A percentile compares a stretch with the other conserved stretches of the same genome.
phyloP scores from a whole-genome alignment of 1,140 invertebrate species.

The Idris sp. region DNA sequence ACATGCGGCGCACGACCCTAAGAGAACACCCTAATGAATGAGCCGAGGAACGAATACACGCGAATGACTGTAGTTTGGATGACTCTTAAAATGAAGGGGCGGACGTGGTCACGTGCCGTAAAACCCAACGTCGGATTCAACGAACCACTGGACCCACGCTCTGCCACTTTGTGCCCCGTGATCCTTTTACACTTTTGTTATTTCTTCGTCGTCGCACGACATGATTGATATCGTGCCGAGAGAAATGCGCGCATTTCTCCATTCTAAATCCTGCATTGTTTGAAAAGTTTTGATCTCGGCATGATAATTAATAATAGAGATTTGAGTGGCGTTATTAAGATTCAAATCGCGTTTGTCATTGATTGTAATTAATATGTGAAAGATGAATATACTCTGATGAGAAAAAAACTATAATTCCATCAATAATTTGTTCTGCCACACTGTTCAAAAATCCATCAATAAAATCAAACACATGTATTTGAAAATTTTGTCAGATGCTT shows the following conservation, averaged over 20 bases:
- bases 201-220: constrained; percentile 43
- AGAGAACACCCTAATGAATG: constrained; percentile 61
- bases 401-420: too few species aligned
- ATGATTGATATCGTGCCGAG: constrained; percentile 58
- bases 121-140: constrained; percentile 40
- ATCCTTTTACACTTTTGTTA: constrained; percentile 54
- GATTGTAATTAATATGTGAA: too few species aligned
- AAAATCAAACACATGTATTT: too few species aligned
- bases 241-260: constrained; percentile 37
- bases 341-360: too few species aligned
- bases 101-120: constrained; percentile 60
- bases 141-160: constrained; percentile 56
- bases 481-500: too few species aligned
- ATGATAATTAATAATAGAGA: constrained; percentile 52
- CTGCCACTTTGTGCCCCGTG: constrained; percentile 52
- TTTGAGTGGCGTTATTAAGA: constrained; percentile 7
- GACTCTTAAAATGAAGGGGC: constrained; percentile 63
- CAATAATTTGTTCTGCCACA: too few species aligned
- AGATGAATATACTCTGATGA: too few species aligned
- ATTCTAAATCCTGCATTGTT: constrained; percentile 43
- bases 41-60: constrained; percentile 54
- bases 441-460: too few species aligned
- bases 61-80: constrained; percentile 63
- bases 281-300: constrained; percentile 34
- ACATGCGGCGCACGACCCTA: constrained; percentile 51